These are phyloP conservation scores for Coracopsis vasa DNA, from an alignment of 2,113 vertebrate genomes.

Conservation along the genomic window DNA sequence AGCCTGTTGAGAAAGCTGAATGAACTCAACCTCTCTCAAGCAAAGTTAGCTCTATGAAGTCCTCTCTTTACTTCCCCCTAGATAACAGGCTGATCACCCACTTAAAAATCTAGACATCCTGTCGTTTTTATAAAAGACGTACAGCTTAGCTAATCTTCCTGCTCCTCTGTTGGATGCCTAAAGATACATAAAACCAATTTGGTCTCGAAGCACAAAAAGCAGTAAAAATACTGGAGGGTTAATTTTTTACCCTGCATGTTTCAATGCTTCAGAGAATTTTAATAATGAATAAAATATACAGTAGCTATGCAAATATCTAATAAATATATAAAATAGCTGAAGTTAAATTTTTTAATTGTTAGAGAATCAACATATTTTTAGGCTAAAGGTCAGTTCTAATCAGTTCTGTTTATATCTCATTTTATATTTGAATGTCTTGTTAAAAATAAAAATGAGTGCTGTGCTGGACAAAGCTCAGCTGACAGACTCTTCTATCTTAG, in stretches of 20 bases:
- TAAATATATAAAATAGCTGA: background rate
- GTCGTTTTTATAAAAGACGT: background rate
- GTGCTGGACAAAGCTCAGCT: background rate
- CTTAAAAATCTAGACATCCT: background rate
- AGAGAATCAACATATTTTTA: background rate
- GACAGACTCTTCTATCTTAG: background rate
- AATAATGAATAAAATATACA: background rate
- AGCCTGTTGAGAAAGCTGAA: background rate
- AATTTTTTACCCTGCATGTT: background rate
- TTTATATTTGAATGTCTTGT: background rate
- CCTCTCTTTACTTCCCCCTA: background rate
- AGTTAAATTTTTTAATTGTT: background rate
- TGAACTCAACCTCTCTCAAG: background rate
- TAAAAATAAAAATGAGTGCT: background rate
- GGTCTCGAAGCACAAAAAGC: background rate
- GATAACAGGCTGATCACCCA: background rate
- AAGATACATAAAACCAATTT: background rate
- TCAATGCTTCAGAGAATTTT: background rate
- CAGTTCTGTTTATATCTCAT: background rate
- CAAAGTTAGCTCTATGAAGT: background rate
- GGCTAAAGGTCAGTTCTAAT: background rate
- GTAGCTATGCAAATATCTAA: background rate
- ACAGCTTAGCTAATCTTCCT: background rate
- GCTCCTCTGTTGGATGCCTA: background rate
- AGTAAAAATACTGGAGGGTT: background rate